These are phyloP conservation scores for Hippocampus mohnikei DNA, from an alignment of 2,113 vertebrate genomes.

Conservation along the genomic window DNA sequence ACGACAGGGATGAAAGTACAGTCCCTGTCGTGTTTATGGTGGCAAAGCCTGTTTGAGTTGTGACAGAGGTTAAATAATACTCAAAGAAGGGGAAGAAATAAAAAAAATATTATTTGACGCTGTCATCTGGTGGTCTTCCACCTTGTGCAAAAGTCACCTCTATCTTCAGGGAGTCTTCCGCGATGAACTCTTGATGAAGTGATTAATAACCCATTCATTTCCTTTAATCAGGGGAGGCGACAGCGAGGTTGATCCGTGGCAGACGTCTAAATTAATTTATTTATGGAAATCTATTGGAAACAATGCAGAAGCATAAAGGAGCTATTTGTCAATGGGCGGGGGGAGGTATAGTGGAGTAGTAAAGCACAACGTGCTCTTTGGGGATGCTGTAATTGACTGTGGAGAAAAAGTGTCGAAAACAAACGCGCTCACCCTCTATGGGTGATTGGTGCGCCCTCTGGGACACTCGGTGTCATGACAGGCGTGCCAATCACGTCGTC, in stretches of 20 bases:
- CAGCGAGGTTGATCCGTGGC: slow-evolving; percentile 7
- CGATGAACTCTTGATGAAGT: slow-evolving; percentile 44
- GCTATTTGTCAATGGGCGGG: slow-evolving; percentile 25
- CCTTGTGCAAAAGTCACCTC: slow-evolving; percentile 16
- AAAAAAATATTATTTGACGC: not conserved
- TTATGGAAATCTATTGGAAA: slow-evolving; percentile 41
- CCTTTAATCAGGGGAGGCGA: slow-evolving; percentile 27
- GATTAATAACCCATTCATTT: slow-evolving; percentile 56
- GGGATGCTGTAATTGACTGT: slow-evolving; percentile 10
- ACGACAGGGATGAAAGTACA: slow-evolving; percentile 16
- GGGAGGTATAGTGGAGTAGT: not conserved
- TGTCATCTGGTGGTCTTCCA: slow-evolving; percentile 14
- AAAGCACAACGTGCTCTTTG: slow-evolving; percentile 10
- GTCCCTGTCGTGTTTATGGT: not conserved
- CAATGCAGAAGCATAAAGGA: slow-evolving; percentile 41
- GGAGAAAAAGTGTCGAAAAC: slow-evolving; percentile 29
- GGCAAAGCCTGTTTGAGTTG: not conserved
- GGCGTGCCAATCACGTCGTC: slow-evolving; percentile 49
- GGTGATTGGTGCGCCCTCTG: slow-evolving; percentile 44
- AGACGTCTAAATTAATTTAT: slow-evolving; percentile 47
- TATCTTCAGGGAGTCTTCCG: slow-evolving; percentile 14
- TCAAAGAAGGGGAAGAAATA: not conserved
- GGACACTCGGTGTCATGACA: slow-evolving; percentile 21
- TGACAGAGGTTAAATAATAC: not conserved
- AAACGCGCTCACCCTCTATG: slow-evolving; percentile 18